phyloP scores from a whole-genome alignment of 1,140 invertebrate genomes.

The Brachionus rubens region DNA sequence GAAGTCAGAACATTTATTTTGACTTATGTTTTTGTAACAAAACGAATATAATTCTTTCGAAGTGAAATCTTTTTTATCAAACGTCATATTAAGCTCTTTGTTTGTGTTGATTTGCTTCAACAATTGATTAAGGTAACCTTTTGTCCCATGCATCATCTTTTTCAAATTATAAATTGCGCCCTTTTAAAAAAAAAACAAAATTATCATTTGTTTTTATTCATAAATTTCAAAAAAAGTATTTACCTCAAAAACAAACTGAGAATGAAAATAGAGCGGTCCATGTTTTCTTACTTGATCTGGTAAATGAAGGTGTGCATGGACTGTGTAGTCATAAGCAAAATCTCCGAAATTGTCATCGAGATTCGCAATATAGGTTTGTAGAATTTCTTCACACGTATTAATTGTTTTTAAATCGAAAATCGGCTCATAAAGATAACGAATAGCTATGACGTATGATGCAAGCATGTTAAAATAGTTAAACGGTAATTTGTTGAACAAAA shows the following conservation, averaged over 20 bases:
- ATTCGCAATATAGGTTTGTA: not conserved
- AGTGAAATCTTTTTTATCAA: not conserved
- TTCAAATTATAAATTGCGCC: not conserved
- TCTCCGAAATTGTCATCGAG: not conserved
- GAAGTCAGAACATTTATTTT: not conserved
- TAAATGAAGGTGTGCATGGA: not conserved
- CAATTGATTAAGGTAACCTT: not conserved
- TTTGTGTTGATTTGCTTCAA: not conserved
- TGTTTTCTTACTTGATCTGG: not conserved
- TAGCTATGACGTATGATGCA: not conserved
- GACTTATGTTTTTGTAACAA: not conserved
- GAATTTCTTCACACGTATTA: not conserved
- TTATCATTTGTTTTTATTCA: not conserved
- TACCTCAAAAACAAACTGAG: constrained; percentile 38
- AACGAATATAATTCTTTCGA: not conserved
- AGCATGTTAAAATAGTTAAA: not conserved
- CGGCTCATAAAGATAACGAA: not conserved
- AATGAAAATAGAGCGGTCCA: not conserved
- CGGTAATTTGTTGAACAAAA: not conserved
- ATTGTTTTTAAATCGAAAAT: not conserved
- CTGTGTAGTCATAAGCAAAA: constrained; percentile 2
- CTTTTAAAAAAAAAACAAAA: constrained; percentile 1
- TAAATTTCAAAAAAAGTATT: not conserved
- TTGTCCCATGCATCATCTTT: constrained; percentile 4
- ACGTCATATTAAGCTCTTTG: not conserved